Conservation (phyloP, 2,113 vertebrate genomes). For the Oreotrochilus melanogaster region DNA sequence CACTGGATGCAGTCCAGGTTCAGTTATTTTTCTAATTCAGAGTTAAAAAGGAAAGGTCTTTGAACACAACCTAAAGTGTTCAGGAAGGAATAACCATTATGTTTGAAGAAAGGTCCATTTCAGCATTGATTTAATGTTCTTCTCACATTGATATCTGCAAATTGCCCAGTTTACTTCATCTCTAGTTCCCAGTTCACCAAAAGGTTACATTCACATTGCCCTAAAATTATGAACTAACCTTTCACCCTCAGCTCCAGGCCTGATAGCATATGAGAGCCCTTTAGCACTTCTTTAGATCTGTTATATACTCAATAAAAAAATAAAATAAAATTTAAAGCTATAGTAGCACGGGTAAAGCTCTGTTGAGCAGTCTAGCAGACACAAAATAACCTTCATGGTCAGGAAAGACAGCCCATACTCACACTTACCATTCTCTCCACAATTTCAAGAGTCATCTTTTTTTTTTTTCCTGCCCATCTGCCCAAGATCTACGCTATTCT, state of each 20-base stretch:
- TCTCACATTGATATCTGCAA: neutral
- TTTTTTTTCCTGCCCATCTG: neutral
- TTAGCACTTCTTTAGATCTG: neutral
- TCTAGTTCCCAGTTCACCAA: neutral
- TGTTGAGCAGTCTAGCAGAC: neutral
- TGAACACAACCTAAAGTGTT: neutral
- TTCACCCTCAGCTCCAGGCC: neutral
- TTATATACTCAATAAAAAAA: neutral
- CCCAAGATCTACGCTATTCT: fast-evolving
- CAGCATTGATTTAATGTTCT: neutral
- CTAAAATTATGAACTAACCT: neutral
- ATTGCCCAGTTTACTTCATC: neutral
- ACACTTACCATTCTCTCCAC: neutral
- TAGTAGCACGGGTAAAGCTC: neutral
- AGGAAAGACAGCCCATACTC: neutral
- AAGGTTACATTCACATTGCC: neutral
- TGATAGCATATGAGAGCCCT: neutral
- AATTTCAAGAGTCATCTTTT: neutral
- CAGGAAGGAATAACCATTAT: neutral
- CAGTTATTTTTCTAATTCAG: neutral
- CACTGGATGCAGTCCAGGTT: neutral
- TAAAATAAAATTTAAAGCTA: neutral
- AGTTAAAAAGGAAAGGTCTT: neutral
- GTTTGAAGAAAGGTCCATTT: neutral
- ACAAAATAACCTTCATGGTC: neutral